phyloP scores from a whole-genome alignment of 1,140 invertebrate genomes.

The Uloborus diversus region DNA sequence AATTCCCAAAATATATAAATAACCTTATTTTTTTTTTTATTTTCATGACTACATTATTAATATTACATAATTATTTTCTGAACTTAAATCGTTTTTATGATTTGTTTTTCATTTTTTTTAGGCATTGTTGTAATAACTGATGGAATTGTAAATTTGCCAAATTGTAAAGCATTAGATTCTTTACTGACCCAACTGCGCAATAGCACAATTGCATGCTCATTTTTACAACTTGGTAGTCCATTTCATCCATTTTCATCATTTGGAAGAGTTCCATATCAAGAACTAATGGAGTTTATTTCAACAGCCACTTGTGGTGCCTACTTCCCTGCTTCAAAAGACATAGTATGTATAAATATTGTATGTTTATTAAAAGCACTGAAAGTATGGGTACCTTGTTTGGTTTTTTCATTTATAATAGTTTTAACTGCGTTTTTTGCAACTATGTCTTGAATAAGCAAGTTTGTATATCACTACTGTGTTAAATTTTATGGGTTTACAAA shows the following conservation, averaged over 20 bases:
- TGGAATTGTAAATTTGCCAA: constrained; percentile 80
- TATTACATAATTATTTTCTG: too few relatives aligned
- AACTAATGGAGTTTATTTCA: constrained; percentile 82
- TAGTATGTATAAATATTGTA: constrained; percentile 27
- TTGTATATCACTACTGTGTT: too few relatives aligned
- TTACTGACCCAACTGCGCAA: constrained; percentile 79
- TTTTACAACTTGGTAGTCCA: constrained; percentile 77
- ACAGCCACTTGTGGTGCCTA: constrained; percentile 81
- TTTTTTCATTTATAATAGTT: not conserved
- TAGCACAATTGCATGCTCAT: constrained; percentile 81
- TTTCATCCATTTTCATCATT: constrained; percentile 75
- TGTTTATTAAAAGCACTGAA: not conserved
- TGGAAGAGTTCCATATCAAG: constrained; percentile 76
- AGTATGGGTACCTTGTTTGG: not conserved
- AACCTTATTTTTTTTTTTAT: too few relatives aligned
- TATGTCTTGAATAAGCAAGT: too few relatives aligned
- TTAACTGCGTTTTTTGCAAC: too few relatives aligned
- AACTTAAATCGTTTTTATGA: too few relatives aligned
- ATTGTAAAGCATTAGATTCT: constrained; percentile 77
- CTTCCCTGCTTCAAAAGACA: constrained; percentile 64
- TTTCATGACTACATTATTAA: too few relatives aligned
- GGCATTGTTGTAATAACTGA: constrained; percentile 84
- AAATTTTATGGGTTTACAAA: too few relatives aligned
- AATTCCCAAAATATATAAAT: too few relatives aligned
- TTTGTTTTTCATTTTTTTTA: too few relatives aligned